Percentiles rank a stretch among this genome's conserved stretches.
phyloP scores from a whole-genome alignment of 2,113 vertebrate genomes.

The Pygoscelis adeliae region DNA sequence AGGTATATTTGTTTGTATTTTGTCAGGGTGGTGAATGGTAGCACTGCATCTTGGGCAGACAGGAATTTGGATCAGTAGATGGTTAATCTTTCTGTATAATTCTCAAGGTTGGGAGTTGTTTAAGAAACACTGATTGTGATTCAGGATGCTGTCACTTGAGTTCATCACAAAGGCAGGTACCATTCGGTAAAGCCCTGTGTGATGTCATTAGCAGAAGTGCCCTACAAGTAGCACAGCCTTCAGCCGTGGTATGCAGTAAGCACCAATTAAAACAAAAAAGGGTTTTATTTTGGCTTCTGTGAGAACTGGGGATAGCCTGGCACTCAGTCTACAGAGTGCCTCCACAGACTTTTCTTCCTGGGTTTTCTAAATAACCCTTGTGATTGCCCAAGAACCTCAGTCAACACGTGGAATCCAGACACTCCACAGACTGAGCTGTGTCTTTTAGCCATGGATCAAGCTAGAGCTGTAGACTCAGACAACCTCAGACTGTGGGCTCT shows the following conservation, averaged over 20 bases:
- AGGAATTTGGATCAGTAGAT: neutral
- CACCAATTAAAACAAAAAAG: neutral
- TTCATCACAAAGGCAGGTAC: neutral
- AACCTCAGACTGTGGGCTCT: neutral
- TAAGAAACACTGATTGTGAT: neutral
- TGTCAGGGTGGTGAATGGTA: neutral
- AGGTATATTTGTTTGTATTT: slow-evolving; percentile 39
- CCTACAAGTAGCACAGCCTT: neutral
- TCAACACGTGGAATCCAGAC: neutral
- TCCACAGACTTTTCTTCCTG: neutral
- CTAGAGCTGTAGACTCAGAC: neutral
- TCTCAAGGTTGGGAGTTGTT: neutral
- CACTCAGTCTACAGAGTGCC: neutral
- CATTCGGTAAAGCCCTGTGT: neutral
- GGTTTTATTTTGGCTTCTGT: neutral
- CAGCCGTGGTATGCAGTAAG: neutral
- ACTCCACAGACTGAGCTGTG: neutral
- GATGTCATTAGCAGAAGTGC: neutral
- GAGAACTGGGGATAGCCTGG: neutral
- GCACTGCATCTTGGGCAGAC: neutral
- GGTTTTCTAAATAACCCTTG: neutral
- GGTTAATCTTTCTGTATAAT: neutral
- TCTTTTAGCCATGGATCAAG: neutral
- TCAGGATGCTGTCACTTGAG: neutral
- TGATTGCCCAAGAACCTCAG: neutral